Conservation (phyloP, 2,888 invertebrate species). For the Stictocephala bisonia region DNA sequence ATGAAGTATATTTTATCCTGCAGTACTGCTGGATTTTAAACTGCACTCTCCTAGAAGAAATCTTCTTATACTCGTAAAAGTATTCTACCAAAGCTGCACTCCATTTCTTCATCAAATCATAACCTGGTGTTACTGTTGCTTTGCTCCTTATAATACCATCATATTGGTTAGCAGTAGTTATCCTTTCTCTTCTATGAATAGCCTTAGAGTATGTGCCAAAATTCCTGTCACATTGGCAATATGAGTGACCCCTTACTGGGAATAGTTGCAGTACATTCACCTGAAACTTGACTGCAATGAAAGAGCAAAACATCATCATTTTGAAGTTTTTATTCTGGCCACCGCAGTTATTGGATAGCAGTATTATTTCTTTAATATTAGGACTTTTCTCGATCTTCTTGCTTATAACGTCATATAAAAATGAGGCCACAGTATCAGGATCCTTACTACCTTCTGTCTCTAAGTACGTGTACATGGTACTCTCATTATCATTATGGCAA, state of each 20-base stretch:
- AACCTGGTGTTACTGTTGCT: neutral
- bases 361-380: slow-evolving; percentile 22
- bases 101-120: neutral
- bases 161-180: slow-evolving; percentile 11
- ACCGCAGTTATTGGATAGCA: slow-evolving; percentile 5
- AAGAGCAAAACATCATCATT: slow-evolving; percentile 25
- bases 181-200: slow-evolving; percentile 22
- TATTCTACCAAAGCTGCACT: slow-evolving; percentile 5
- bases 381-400: slow-evolving; percentile 7
- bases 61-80: too few species aligned
- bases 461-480: slow-evolving; percentile 46
- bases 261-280: slow-evolving; percentile 5
- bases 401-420: neutral
- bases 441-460: slow-evolving; percentile 25
- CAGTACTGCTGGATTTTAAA: too few species aligned
- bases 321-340: slow-evolving; percentile 9
- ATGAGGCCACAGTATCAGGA: slow-evolving; percentile 19
- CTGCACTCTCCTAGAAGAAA: too few species aligned
- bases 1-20: too few species aligned
- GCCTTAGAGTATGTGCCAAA: slow-evolving; percentile 32
- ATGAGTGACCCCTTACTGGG: slow-evolving; percentile 25
- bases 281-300: slow-evolving; percentile 10
- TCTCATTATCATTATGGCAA: slow-evolving; percentile 26
- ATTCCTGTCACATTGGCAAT: slow-evolving; percentile 22
- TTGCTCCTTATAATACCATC: slow-evolving; percentile 18